Percentiles rank a stretch among this genome's conserved stretches.
These are phyloP conservation scores for Allobates femoralis DNA, from an alignment of 2,797 vertebrate species.

Conservation along the genomic window DNA sequence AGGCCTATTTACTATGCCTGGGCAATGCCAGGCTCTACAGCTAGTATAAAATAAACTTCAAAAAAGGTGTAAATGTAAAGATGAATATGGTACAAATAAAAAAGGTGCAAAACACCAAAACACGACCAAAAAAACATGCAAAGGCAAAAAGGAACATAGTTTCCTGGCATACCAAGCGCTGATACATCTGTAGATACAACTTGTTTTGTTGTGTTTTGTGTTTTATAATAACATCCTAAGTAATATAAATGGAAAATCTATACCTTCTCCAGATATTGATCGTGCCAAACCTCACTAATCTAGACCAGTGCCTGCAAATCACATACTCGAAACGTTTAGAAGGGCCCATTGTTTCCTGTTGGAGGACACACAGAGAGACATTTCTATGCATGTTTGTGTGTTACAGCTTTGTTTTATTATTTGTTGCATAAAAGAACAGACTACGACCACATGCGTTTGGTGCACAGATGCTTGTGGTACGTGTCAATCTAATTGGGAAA, in stretches of 20 bases:
- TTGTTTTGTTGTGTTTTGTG: neutral
- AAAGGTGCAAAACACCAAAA: too few relatives aligned
- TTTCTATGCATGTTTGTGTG: neutral
- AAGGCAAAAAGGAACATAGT: too few relatives aligned
- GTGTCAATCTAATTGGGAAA: constrained; percentile 31
- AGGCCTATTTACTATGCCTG: too few relatives aligned
- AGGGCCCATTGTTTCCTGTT: constrained; percentile 1
- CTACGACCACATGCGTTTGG: constrained; percentile 27
- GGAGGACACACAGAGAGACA: neutral
- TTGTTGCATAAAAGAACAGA: neutral
- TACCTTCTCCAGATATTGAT: constrained; percentile 5
- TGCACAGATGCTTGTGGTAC: constrained; percentile 32
- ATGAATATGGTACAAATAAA: too few relatives aligned
- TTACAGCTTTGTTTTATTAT: constrained; percentile 21
- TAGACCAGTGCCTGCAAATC: neutral
- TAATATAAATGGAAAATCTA: neutral
- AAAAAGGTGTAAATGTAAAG: too few relatives aligned
- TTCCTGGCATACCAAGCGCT: too few relatives aligned
- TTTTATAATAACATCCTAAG: neutral
- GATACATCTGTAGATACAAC: neutral
- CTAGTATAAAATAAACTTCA: too few relatives aligned
- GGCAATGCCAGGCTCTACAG: too few relatives aligned
- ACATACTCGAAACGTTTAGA: neutral
- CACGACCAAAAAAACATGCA: too few relatives aligned
- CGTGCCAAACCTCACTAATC: neutral